These are phyloP conservation scores for Drosophila mercatorum DNA, from an alignment of 2,888 invertebrate genomes.

Conservation along the genomic window DNA sequence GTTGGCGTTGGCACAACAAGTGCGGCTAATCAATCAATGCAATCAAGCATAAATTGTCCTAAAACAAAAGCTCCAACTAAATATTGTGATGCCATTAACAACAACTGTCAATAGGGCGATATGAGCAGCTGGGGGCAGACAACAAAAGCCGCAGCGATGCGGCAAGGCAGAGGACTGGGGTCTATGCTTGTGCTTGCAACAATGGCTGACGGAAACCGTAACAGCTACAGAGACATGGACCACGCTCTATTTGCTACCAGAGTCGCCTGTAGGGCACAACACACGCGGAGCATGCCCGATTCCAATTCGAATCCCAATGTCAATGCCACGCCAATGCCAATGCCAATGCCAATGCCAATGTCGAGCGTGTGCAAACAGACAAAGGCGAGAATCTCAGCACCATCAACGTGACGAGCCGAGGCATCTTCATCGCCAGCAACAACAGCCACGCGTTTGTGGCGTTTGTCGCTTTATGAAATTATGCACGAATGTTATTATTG, in stretches of 20 bases:
- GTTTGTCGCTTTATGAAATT: slow-evolving; percentile 58
- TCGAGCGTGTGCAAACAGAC: slow-evolving; percentile 73
- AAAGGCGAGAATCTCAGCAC: slow-evolving; percentile 61
- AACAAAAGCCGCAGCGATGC: slow-evolving; percentile 36
- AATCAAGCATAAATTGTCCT: slow-evolving; percentile 80
- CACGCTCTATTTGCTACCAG: slow-evolving; percentile 35
- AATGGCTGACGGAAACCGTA: slow-evolving; percentile 56
- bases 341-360: slow-evolving; percentile 50
- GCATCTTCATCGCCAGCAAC: slow-evolving; percentile 34
- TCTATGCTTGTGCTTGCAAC: slow-evolving; percentile 7
- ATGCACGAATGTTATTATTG: slow-evolving; percentile 75
- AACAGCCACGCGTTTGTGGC: not conserved
- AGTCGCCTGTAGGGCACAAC: slow-evolving; percentile 26
- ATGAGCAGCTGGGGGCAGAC: slow-evolving; percentile 23
- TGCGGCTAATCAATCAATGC: slow-evolving; percentile 80
- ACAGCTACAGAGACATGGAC: slow-evolving; percentile 45
- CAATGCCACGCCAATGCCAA: slow-evolving; percentile 73
- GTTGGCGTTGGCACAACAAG: slow-evolving; percentile 51
- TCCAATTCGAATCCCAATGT: slow-evolving; percentile 30
- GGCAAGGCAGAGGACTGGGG: not conserved
- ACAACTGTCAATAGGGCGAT: slow-evolving; percentile 64
- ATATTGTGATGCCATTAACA: slow-evolving; percentile 77
- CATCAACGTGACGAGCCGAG: slow-evolving; percentile 51
- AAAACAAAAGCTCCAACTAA: slow-evolving; percentile 74
- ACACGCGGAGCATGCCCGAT: slow-evolving; percentile 9